Conservation (phyloP, 2,113 vertebrate species). For the Copsychus sechellarum region DNA sequence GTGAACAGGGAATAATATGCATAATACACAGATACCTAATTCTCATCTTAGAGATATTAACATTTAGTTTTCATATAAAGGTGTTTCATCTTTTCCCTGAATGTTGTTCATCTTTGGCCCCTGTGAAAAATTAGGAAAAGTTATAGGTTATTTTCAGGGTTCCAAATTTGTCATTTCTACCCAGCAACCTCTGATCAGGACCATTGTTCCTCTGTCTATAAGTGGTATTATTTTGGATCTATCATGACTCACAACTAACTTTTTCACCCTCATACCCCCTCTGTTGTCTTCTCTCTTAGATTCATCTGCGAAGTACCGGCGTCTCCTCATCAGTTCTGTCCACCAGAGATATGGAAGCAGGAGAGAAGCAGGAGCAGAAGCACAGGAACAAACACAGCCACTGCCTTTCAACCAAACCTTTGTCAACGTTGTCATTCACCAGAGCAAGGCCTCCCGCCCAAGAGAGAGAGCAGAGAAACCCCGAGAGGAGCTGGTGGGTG, state of each 20-base stretch:
- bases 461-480: constrained; percentile 58
- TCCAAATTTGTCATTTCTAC: neutral
- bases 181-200: neutral
- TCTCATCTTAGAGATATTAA: neutral
- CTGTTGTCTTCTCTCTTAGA: constrained; percentile 65
- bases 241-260: neutral
- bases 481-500: neutral
- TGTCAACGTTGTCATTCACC: constrained; percentile 68
- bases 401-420: constrained; percentile 71
- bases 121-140: neutral
- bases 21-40: neutral
- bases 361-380: neutral
- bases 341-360: constrained; percentile 45
- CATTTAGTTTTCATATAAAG: neutral
- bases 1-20: neutral
- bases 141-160: neutral
- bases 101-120: neutral
- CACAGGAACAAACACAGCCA: neutral
- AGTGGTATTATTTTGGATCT: neutral
- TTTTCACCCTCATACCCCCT: neutral
- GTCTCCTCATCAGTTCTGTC: constrained; percentile 41
- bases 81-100: neutral
- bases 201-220: neutral
- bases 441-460: constrained; percentile 31
- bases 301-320: constrained; percentile 64